phyloP scores from a whole-genome alignment of 2,888 invertebrate species.

The Achlya flavicornis region DNA sequence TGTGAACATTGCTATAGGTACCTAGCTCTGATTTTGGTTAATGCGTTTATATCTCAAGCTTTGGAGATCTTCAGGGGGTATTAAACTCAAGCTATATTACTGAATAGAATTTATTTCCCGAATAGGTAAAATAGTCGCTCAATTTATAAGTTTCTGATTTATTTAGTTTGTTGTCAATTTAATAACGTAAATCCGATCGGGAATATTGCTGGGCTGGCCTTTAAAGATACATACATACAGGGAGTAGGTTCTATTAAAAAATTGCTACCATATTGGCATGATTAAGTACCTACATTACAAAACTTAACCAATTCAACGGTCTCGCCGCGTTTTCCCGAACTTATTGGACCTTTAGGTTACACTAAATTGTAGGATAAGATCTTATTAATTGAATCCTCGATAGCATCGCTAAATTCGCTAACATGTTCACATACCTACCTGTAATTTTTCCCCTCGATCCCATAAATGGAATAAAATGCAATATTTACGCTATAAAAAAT shows the following conservation, averaged over 20 bases:
- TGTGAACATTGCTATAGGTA: background rate
- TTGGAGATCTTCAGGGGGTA: background rate
- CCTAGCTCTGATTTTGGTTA: background rate
- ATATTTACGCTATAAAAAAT: background rate
- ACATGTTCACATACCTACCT: background rate
- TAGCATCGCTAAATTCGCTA: background rate
- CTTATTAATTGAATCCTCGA: background rate
- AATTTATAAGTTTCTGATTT: too few species aligned
- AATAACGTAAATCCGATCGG: too few species aligned
- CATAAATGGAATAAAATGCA: background rate
- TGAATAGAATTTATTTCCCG: too few species aligned
- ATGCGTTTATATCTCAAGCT: background rate
- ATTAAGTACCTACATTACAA: too few species aligned
- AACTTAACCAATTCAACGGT: background rate
- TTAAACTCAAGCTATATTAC: too few species aligned
- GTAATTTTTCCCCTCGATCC: background rate
- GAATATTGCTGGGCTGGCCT: too few species aligned
- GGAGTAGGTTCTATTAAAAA: background rate
- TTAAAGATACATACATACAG: too few species aligned
- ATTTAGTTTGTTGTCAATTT: too few species aligned
- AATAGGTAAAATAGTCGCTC: too few species aligned
- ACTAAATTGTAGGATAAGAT: background rate
- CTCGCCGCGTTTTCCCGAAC: background rate
- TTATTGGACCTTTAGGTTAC: background rate
- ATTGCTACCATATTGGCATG: background rate